phyloP scores from a whole-genome alignment of 2,797 vertebrate species.

The Mergus octosetaceus region DNA sequence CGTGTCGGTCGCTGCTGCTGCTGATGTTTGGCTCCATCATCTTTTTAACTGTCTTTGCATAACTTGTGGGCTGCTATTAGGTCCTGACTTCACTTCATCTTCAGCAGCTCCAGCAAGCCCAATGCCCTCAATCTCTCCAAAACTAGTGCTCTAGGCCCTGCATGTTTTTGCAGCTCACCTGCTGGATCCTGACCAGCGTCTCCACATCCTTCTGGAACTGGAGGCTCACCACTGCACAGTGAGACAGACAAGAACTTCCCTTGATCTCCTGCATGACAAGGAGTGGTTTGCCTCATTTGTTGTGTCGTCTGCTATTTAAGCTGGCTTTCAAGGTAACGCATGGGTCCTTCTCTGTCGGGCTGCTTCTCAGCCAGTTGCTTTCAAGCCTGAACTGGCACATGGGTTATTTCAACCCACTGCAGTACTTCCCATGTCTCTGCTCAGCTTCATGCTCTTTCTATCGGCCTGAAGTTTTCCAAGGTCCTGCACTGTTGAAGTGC shows the following conservation, averaged over 20 bases:
- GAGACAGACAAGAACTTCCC: neutral
- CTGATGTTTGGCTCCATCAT: neutral
- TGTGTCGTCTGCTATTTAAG: neutral
- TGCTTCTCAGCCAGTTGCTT: neutral
- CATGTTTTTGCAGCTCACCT: neutral
- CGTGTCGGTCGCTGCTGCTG: neutral
- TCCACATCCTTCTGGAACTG: neutral
- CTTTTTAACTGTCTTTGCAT: neutral
- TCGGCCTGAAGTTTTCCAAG: neutral
- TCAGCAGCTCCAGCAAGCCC: neutral
- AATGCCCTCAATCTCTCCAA: neutral
- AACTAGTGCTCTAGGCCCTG: neutral
- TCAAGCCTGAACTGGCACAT: neutral
- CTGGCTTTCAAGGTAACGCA: neutral
- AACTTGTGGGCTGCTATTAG: neutral
- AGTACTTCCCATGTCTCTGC: neutral
- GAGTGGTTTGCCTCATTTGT: neutral
- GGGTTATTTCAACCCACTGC: neutral
- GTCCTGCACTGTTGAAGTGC: neutral
- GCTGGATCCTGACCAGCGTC: neutral
- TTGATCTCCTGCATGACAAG: fast-evolving
- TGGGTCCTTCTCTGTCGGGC: neutral
- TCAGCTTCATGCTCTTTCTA: neutral
- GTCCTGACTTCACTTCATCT: neutral
- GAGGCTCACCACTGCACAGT: neutral